Evolutionary conservation across 2,888 invertebrate species (phyloP).

Genomic region (Tryphoninae sp.): DNA sequence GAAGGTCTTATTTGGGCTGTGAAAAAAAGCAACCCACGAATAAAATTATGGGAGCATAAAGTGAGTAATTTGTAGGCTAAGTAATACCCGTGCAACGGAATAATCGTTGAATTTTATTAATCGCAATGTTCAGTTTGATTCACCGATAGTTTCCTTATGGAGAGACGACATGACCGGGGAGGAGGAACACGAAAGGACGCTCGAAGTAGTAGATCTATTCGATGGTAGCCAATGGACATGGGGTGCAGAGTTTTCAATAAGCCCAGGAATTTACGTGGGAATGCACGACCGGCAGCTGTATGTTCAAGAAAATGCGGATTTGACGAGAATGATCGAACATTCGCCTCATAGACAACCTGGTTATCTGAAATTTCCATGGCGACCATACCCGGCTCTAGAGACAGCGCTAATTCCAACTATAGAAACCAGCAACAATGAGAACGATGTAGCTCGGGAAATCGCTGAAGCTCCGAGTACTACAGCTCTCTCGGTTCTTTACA

Average conservation of each 20-base stretch:
- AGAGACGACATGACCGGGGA: constrained; percentile 81
- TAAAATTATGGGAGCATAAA: constrained; percentile 89
- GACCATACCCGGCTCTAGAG: constrained; percentile 85
- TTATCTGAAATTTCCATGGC: constrained; percentile 86
- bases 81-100: neutral
- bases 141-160: constrained; percentile 95
- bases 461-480: constrained; percentile 83
- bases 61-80: constrained; percentile 79
- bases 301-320: constrained; percentile 75
- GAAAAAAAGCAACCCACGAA: constrained; percentile 83
- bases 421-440: constrained; percentile 37
- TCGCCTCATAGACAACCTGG: constrained; percentile 65
- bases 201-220: constrained; percentile 89
- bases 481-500: constrained; percentile 89
- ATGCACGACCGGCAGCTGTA: constrained; percentile 90
- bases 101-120: constrained; percentile 18
- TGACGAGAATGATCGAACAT: constrained; percentile 68
- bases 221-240: constrained; percentile 83
- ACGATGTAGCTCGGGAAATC: constrained; percentile 54
- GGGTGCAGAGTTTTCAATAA: constrained; percentile 79
- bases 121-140: constrained; percentile 85
- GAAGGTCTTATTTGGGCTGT: constrained; percentile 88
- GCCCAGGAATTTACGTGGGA: constrained; percentile 91
- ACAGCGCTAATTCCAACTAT: constrained; percentile 57
- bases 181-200: constrained; percentile 79